These are phyloP conservation scores for Agriotes lineatus DNA, from an alignment of 2,888 invertebrate species.

Conservation along the genomic window DNA sequence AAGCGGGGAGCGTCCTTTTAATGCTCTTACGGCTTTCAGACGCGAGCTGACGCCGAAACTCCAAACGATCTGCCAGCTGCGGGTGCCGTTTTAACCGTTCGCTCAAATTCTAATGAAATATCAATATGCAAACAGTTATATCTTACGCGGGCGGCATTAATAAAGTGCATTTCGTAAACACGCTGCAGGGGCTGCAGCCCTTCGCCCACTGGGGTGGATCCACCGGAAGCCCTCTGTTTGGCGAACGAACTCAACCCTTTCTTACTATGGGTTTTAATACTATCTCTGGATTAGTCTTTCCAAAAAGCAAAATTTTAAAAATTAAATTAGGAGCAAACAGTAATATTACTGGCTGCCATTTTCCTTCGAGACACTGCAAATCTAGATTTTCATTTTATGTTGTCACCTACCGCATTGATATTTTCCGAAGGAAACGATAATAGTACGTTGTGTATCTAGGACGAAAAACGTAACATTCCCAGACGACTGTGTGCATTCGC, in stretches of 20 bases:
- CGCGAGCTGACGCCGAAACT: slow-evolving; percentile 44
- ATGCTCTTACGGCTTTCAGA: slow-evolving; percentile 47
- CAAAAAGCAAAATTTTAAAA: too few species aligned
- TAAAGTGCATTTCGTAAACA: slow-evolving; percentile 27
- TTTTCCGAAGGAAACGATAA: too few species aligned
- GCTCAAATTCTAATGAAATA: slow-evolving; percentile 50
- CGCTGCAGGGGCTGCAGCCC: not conserved
- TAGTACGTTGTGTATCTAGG: too few species aligned
- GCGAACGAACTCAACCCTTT: slow-evolving; percentile 7
- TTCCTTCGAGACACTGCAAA: too few species aligned
- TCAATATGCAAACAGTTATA: slow-evolving; percentile 47
- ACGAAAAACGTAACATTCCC: too few species aligned
- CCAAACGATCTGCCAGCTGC: slow-evolving; percentile 45
- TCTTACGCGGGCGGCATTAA: slow-evolving; percentile 33
- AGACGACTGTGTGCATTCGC: too few species aligned
- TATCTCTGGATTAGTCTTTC: too few species aligned
- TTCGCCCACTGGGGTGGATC: not conserved
- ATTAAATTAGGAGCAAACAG: too few species aligned
- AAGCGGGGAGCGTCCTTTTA: slow-evolving; percentile 50
- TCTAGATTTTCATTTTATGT: too few species aligned
- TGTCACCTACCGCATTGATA: too few species aligned
- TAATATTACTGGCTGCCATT: too few species aligned
- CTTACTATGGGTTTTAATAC: too few species aligned
- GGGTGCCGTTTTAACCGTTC: slow-evolving; percentile 45
- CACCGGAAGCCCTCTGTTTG: slow-evolving; percentile 10